Evolutionary conservation across 2,888 invertebrate species (phyloP).

Genomic region (Sabellastarte sp.): DNA sequence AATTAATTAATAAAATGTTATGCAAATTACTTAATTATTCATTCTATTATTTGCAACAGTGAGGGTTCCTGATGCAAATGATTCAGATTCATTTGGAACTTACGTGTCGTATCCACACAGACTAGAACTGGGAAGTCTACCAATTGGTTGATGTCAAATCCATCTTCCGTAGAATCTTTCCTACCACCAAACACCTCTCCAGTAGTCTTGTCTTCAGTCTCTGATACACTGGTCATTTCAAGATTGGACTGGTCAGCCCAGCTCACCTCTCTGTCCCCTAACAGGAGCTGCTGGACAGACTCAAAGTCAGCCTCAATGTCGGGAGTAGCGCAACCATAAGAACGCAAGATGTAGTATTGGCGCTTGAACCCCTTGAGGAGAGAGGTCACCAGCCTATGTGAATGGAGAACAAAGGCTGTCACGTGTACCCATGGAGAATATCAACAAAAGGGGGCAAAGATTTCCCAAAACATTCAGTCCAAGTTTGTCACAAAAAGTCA

Average conservation of each 20-base stretch:
- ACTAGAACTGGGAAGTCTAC: neutral
- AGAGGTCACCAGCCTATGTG: constrained; percentile 37
- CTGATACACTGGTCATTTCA: neutral
- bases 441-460: no score
- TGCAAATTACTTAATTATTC: no score
- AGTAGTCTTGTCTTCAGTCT: neutral
- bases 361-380: constrained; percentile 39
- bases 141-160: neutral
- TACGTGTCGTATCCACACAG: neutral
- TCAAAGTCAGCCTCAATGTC: constrained; percentile 36
- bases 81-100: neutral
- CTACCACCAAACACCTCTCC: neutral
- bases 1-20: no score
- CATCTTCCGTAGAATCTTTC: neutral
- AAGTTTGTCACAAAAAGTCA: no score
- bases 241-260: constrained; percentile 39
- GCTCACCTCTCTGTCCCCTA: constrained; percentile 33
- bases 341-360: constrained; percentile 41
- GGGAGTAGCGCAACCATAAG: constrained; percentile 36
- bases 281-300: constrained; percentile 31
- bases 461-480: no score
- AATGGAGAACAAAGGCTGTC: no score
- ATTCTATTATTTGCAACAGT: no score
- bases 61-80: no score
- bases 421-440: no score